A percentile compares a stretch with the other conserved stretches of the same genome.
Conservation (phyloP, 1,140 invertebrate genomes). For the Holotrichia oblita region DNA sequence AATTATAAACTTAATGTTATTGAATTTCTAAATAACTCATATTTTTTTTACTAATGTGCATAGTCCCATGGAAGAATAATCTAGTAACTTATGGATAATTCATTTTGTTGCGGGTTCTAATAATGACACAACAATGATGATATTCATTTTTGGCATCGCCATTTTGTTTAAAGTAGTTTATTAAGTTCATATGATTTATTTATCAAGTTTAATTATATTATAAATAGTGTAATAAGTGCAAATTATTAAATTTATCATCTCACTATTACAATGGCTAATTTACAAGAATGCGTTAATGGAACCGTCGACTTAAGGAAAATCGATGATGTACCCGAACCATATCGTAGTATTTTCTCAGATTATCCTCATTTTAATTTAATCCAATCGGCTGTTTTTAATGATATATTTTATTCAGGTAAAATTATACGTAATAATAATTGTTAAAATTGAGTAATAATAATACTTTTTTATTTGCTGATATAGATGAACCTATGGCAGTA, state of each 20-base stretch:
- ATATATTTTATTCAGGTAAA: constrained; percentile 71
- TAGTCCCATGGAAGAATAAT: too few species aligned
- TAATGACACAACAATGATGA: too few species aligned
- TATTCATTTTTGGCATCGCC: too few species aligned
- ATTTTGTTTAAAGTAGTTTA: too few species aligned
- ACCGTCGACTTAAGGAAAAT: not conserved
- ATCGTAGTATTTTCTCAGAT: constrained; percentile 51
- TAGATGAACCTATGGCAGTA: constrained; percentile 77
- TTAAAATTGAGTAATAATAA: constrained; percentile 41
- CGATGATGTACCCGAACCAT: constrained; percentile 48
- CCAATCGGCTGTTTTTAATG: constrained; percentile 76
- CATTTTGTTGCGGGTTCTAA: too few species aligned
- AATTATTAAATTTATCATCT: not conserved
- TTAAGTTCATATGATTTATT: too few species aligned
- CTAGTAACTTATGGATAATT: too few species aligned
- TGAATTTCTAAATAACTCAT: too few species aligned
- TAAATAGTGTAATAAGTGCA: too few species aligned
- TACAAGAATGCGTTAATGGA: constrained; percentile 3
- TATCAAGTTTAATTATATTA: too few species aligned
- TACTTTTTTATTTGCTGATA: constrained; percentile 52
- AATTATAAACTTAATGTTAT: too few species aligned
- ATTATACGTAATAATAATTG: constrained; percentile 47
- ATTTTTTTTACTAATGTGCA: too few species aligned
- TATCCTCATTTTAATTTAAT: constrained; percentile 77
- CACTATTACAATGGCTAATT: not conserved